A percentile compares a stretch with the other conserved stretches of the same genome.
phyloP scores from a whole-genome alignment of 2,113 vertebrate species.

The Pholis gunnellus region DNA sequence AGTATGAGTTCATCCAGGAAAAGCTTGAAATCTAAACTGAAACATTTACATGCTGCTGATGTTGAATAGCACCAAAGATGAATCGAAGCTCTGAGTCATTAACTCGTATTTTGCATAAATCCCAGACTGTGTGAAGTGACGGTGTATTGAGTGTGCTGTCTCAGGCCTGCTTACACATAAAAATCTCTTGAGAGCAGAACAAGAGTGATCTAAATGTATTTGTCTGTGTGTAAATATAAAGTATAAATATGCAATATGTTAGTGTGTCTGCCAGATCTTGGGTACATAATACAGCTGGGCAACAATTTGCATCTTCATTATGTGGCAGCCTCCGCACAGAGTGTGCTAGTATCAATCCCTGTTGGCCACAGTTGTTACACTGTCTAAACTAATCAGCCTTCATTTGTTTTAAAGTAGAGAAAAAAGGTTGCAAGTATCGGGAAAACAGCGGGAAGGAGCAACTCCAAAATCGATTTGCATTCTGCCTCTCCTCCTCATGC shows the following conservation, averaged over 20 bases:
- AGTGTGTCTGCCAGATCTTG: constrained; percentile 13
- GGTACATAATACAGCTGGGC: constrained; percentile 15
- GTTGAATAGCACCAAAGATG: constrained; percentile 6
- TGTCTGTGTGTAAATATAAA: constrained; percentile 7
- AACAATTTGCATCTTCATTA: constrained; percentile 45
- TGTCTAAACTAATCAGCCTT: constrained; percentile 50
- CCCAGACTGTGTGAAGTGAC: constrained; percentile 29
- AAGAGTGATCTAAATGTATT: not conserved
- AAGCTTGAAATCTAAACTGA: constrained; percentile 3
- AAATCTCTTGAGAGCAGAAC: not conserved
- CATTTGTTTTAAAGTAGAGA: constrained; percentile 21
- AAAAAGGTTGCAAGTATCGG: constrained; percentile 15
- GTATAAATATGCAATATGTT: constrained; percentile 21
- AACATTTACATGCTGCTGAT: constrained; percentile 17
- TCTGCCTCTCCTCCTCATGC: constrained; percentile 15
- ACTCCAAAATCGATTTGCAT: constrained; percentile 57
- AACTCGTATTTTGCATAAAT: constrained; percentile 40
- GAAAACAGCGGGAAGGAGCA: constrained; percentile 40
- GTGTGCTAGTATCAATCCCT: constrained; percentile 24
- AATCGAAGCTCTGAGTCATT: constrained; percentile 44
- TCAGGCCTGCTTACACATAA: not conserved
- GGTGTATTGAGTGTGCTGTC: not conserved
- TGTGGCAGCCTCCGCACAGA: constrained; percentile 9
- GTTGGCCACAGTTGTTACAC: constrained; percentile 28
- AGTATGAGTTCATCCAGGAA: constrained; percentile 4